phyloP scores from a whole-genome alignment of 2,113 vertebrate species.

The Albula goreensis region DNA sequence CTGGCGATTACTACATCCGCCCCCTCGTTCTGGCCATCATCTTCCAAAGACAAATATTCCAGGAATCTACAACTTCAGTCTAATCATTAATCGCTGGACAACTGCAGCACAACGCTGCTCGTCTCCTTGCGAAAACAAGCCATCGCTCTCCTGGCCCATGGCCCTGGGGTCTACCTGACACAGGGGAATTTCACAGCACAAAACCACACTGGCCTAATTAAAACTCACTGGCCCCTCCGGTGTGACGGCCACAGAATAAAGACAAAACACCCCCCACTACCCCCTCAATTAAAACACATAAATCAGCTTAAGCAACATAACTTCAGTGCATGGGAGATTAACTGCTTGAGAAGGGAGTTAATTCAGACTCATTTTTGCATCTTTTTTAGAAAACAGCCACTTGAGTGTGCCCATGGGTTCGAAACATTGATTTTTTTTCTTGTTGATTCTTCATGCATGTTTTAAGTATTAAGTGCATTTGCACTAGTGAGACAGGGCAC shows the following conservation, averaged over 20 bases:
- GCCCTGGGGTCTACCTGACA: conserved; percentile 19
- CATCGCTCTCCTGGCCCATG: conserved; percentile 6
- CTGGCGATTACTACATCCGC: neutral
- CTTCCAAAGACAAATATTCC: conserved; percentile 52
- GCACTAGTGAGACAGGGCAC: no score
- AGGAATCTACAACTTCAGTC: conserved; percentile 57
- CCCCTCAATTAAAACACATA: neutral
- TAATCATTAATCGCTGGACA: conserved; percentile 66
- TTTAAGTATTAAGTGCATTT: no score
- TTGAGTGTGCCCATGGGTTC: no score
- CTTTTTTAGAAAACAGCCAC: neutral
- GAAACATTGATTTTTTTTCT: no score
- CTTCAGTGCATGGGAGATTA: neutral
- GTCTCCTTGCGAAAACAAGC: conserved; percentile 34
- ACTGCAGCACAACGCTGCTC: conserved; percentile 27
- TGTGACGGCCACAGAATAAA: neutral
- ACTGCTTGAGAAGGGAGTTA: neutral
- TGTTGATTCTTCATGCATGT: no score
- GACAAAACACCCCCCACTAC: neutral
- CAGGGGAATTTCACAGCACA: conserved; percentile 21
- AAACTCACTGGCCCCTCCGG: neutral
- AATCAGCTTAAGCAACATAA: neutral
- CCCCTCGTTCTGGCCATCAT: conserved; percentile 15
- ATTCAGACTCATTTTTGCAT: neutral
- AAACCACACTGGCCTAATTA: neutral